Evolutionary conservation across 2,888 invertebrate genomes (phyloP), one percentile per base, ranked within the genome.

Genomic region (Dryococelus australis): DNA sequence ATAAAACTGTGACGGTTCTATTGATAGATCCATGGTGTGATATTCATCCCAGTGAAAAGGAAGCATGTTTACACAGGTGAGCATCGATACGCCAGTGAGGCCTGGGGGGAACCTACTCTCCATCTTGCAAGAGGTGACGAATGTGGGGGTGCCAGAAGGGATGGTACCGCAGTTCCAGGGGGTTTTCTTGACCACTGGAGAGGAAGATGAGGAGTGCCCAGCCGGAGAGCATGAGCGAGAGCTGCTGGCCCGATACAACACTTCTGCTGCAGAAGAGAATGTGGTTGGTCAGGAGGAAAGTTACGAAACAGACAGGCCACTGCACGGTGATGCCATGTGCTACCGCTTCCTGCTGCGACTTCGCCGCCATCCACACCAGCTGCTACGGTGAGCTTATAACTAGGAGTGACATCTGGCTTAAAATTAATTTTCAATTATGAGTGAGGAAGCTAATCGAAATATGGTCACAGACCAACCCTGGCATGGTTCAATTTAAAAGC

Each of bases 301-400:
- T 2, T 83, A 83, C 43, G 83, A 83, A 27, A 20, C 28, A 8
- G 83, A 83, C 83, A 13, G 28, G 43, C 83, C 83, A 8, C 24
- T 83, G 16, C 83, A 83, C 13, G 83, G 83, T 35, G 83, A 83
- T n/a, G n/a, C 83, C 83, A 27, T 83, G 83, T 83, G 28, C 83
- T 43, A 83, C 83, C 43, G 83, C 28, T 43, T 83, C 35, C 28
- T 35, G 28, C 35, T 35, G 13, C 13, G 83, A 35, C 83, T 83
- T 20, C 35, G 83, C 83, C 13, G 43, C 28, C 28, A 83, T n/a
- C 83, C 83, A 27, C 28, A 35, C 3, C 83, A 83, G 28, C n/a
- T 83, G 35, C 83, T 83, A 9, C 28, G 83, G 83, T 83, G 83
- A 35, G 83, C 20, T 10, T 35, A 35, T 4, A 35, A 35, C 35